Percentiles rank a stretch among this genome's conserved stretches.
phyloP scores from a whole-genome alignment of 1,140 invertebrate species.

The Scaptomyza montana region DNA sequence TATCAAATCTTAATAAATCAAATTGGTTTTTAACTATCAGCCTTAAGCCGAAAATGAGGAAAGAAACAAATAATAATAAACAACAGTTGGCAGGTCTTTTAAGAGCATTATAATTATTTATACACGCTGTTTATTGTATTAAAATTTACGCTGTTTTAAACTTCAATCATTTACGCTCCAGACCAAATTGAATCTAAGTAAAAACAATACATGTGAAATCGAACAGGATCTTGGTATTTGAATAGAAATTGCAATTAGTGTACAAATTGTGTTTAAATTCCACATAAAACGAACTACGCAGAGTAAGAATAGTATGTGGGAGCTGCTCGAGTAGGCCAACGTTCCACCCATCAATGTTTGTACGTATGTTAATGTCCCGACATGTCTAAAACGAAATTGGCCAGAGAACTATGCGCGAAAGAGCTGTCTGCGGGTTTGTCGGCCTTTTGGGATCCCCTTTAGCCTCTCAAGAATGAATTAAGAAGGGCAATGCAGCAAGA shows the following conservation, averaged over 20 bases:
- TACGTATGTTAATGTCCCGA: slow-evolving; percentile 45
- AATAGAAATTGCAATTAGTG: slow-evolving; percentile 1
- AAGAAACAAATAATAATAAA: neutral
- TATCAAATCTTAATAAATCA: slow-evolving; percentile 1
- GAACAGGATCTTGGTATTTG: slow-evolving; percentile 7
- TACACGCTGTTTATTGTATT: slow-evolving; percentile 33
- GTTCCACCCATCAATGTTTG: slow-evolving; percentile 25
- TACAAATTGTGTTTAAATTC: neutral
- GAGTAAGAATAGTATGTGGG: neutral
- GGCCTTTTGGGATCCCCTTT: slow-evolving; percentile 16
- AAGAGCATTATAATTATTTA: slow-evolving; percentile 57
- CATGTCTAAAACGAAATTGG: slow-evolving; percentile 44
- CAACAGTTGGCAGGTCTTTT: neutral
- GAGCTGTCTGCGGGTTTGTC: slow-evolving; percentile 39
- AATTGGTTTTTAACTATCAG: slow-evolving; percentile 22
- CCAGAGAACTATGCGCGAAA: slow-evolving; percentile 14
- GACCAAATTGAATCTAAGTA: neutral
- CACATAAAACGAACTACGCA: neutral
- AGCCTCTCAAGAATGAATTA: neutral
- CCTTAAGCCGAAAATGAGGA: neutral
- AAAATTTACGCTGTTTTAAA: slow-evolving; percentile 45
- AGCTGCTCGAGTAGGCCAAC: neutral
- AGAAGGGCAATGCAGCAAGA: slow-evolving; percentile 25
- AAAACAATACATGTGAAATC: slow-evolving; percentile 7
- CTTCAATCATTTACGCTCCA: neutral